Conservation (phyloP, 2,888 invertebrate genomes). For the Eulithis testata region DNA sequence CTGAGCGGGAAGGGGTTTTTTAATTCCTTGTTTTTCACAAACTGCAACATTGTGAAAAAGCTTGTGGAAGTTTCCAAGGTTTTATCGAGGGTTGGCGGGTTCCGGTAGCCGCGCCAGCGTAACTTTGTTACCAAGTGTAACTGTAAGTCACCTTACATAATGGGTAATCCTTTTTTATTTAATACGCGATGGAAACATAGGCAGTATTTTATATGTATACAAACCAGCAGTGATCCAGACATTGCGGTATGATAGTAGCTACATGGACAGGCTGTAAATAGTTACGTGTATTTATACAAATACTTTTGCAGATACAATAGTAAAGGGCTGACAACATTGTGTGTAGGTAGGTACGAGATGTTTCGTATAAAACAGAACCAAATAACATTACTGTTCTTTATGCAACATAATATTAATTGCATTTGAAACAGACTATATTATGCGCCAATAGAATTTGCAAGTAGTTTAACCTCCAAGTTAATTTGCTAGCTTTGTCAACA, state of each 20-base stretch:
- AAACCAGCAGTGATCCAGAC: conserved; percentile 21
- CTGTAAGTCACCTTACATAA: conserved; percentile 67
- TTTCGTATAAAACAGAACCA: neutral
- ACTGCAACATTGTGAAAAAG: conserved; percentile 64
- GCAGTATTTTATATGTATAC: conserved; percentile 48
- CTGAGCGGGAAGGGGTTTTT: conserved; percentile 47
- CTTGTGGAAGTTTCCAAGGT: conserved; percentile 59
- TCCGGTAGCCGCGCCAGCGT: conserved; percentile 56
- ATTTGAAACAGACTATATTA: conserved; percentile 6
- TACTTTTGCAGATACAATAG: too few relatives aligned
- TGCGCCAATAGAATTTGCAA: conserved; percentile 16
- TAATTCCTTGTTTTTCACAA: conserved; percentile 60
- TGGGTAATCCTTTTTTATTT: conserved; percentile 67
- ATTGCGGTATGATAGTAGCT: neutral
- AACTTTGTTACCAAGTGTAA: conserved; percentile 66
- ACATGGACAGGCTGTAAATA: neutral
- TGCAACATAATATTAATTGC: neutral
- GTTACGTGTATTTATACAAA: neutral
- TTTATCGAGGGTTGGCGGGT: conserved; percentile 60
- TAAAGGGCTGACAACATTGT: too few relatives aligned
- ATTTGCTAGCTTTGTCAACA: conserved; percentile 59
- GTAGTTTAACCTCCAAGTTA: conserved; percentile 43
- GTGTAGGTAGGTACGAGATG: neutral
- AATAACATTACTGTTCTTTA: neutral
- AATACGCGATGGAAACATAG: conserved; percentile 41